Conservation (phyloP, 2,797 vertebrate genomes). For the Poeciliopsis infans region DNA sequence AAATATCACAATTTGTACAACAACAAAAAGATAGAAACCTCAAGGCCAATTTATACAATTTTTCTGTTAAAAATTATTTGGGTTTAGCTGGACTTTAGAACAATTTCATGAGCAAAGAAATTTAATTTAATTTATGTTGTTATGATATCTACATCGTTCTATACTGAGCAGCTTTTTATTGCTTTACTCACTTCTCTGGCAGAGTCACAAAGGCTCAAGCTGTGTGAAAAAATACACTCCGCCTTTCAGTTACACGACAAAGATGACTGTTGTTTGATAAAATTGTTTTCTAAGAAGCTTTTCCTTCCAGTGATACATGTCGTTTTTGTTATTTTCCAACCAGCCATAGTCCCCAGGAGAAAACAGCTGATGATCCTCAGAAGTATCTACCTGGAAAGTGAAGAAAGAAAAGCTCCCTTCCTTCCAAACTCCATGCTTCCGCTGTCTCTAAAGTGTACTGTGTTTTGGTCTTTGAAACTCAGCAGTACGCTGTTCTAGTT, state of each 20-base stretch:
- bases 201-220: slow-evolving; percentile 9
- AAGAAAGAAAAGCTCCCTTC: slow-evolving; percentile 57
- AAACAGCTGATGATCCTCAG: slow-evolving; percentile 62
- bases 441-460: slow-evolving; percentile 35
- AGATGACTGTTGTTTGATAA: slow-evolving; percentile 50
- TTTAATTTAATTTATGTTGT: background rate
- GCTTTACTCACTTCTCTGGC: background rate
- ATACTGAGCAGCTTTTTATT: background rate
- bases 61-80: background rate
- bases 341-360: slow-evolving; percentile 64
- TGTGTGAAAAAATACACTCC: slow-evolving; percentile 10
- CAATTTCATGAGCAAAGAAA: background rate
- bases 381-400: slow-evolving; percentile 64
- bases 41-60: background rate
- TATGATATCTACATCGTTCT: background rate
- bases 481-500: slow-evolving; percentile 50
- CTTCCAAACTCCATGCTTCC: slow-evolving; percentile 38
- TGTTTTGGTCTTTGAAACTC: slow-evolving; percentile 42
- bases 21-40: background rate
- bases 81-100: background rate
- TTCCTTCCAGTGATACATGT: slow-evolving; percentile 56
- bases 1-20: background rate
- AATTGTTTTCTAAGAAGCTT: slow-evolving; percentile 44
- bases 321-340: slow-evolving; percentile 68
- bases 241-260: slow-evolving; percentile 48